Evolutionary conservation across 2,113 vertebrate species (phyloP), one percentile per base, ranked within the genome.

Genomic region (Chlorodrepanis virens): DNA sequence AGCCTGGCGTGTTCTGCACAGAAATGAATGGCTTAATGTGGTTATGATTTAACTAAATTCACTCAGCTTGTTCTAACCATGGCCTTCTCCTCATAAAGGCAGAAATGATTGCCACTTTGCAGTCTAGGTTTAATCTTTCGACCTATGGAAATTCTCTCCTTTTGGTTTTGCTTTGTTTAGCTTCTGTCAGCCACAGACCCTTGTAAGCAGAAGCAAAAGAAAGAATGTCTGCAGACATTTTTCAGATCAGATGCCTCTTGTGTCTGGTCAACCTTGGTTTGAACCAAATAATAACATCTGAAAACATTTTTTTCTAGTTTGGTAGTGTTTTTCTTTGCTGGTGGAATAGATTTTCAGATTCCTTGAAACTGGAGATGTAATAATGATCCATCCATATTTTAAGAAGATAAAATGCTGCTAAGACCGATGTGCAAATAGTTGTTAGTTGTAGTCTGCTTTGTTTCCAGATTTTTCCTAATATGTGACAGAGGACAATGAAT

Each of bases 11-110:
- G 0, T 86, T 81, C 65, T 94, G 49, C 19, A 29, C 57, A 42
- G 65, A 90, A 82, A 67, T 83, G 79, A 84, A 87, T 2, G 8
- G 72, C 76, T 92, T 88, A 74, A 31, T 67, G 63, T 78, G 59
- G 83, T 94, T 95, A 75, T 44, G 65, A 61, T 93, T 91, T 92
- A 93, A 83, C 83, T 83, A 59, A 76, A 81, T 83, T 86, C 64
- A 59, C 52, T 85, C 60, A n/a, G 29, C 11, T 85, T 95, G 52
- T 81, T 91, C 54, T 80, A 49, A 56, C 35, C 31, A 2, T 90
- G 53, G 33, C 33, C 65, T 89, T 94, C 92, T 37, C 37, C 33
- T 16, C 12, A 13, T 53, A 61, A 57, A 59, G 74, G 28, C 1
- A 5, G 39, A 95, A 87, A 42, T 19, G 1, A 50, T 11, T 71